phyloP scores from a whole-genome alignment of 2,888 invertebrate genomes.

The Spatulosminthurus flaviceps region DNA sequence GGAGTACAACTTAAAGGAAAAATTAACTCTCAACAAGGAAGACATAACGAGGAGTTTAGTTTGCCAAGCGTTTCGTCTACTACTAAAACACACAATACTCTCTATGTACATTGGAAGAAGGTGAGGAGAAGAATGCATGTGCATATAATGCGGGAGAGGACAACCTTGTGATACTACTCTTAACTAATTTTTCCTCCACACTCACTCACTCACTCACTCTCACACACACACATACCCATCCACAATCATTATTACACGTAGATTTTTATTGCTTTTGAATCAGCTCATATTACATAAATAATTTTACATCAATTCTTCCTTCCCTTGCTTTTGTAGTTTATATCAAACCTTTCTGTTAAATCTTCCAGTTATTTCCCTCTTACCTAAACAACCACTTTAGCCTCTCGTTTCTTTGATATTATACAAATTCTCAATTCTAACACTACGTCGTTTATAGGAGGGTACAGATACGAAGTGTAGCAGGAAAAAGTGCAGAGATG shows the following conservation, averaged over 20 bases:
- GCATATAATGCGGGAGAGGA: not conserved
- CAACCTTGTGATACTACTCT: not conserved
- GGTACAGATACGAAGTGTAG: too few relatives aligned
- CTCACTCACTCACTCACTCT: too few relatives aligned
- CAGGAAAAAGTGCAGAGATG: too few relatives aligned
- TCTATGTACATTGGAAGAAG: too few relatives aligned
- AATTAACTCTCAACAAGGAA: not conserved
- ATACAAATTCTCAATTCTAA: too few relatives aligned
- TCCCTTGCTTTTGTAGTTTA: not conserved
- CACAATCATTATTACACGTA: not conserved
- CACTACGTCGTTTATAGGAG: too few relatives aligned
- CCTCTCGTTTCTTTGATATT: too few relatives aligned
- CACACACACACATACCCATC: too few relatives aligned
- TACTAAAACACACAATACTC: not conserved
- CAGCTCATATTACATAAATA: conserved; percentile 36
- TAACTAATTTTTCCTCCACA: not conserved
- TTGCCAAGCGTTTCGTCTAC: not conserved
- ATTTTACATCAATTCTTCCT: conserved; percentile 22
- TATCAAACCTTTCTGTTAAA: conserved; percentile 9
- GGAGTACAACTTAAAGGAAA: conserved; percentile 4
- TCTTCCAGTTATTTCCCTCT: not conserved
- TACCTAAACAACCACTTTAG: not conserved
- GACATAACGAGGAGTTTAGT: conserved; percentile 13
- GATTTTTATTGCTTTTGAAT: conserved; percentile 36
- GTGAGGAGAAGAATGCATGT: not conserved